These are phyloP conservation scores for Pseudomyrmex cubaensis DNA, from an alignment of 1,140 invertebrate species.

Conservation along the genomic window DNA sequence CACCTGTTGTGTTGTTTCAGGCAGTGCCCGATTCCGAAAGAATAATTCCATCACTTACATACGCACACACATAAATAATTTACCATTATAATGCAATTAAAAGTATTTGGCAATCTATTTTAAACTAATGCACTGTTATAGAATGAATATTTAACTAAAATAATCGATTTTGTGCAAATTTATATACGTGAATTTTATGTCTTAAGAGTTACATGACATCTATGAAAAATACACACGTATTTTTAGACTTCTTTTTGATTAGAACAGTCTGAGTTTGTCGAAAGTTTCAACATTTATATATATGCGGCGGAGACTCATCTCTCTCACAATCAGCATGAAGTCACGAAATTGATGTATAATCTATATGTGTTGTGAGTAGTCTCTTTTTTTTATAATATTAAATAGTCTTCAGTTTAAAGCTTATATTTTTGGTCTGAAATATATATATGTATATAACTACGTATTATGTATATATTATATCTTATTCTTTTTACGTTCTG, in stretches of 20 bases:
- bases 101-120: constrained; percentile 23
- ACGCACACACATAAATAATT: neutral
- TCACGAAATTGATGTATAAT: constrained; percentile 24
- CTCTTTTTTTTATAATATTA: constrained; percentile 8
- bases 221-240: constrained; percentile 23
- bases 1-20: too few relatives aligned
- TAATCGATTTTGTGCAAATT: constrained; percentile 5
- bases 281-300: constrained; percentile 6
- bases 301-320: neutral
- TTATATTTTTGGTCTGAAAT: constrained; percentile 46
- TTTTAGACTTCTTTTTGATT: constrained; percentile 42
- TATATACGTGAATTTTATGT: neutral
- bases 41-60: too few relatives aligned
- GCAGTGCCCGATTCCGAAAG: too few relatives aligned
- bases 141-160: neutral
- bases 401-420: constrained; percentile 45
- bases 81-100: neutral
- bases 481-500: constrained; percentile 30
- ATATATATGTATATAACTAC: constrained; percentile 14
- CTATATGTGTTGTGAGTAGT: constrained; percentile 5
- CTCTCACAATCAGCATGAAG: neutral
- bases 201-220: constrained; percentile 17
- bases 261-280: constrained; percentile 35
- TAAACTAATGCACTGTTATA: neutral
- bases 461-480: constrained; percentile 1